Base-by-base conservation (phyloP, 1,140 invertebrate species). In the Melanaphis sacchari region DNA sequence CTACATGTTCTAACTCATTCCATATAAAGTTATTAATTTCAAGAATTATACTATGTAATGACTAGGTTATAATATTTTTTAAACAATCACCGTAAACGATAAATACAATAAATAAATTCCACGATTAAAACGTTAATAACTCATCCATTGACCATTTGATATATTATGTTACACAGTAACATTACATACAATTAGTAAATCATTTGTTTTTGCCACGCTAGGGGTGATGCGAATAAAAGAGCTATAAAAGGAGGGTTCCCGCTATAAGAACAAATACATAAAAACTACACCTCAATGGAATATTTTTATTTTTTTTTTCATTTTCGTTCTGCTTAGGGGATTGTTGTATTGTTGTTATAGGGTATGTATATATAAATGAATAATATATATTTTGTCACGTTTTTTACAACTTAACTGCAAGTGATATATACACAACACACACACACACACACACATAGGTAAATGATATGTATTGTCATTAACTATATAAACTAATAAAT, bases 171-270 rank as follows among this genome's bases (percentile, higher is more conserved):
- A 36, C n/a, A 26, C 8, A 52, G 22, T 22, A 54, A 26, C 46
- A 49, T 89, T 89, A 89, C 87, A 54, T 54, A 89, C n/a, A 89
- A 89, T 89, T 89, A 89, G n/a, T 49, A 54, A 54, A 89, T 54
- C 46, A 49, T 89, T 89, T 89, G 87, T 89, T 89, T 89, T 54
- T 52, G 46, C 87, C 87, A 38, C 36, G 87, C n/a, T 46, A 38
- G 46, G 87, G 46, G 87, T 54, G 22, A 89, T 46, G 87, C 6
- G 87, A 89, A 89, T 89, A 89, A 54, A 89, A 89, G n/a, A 54
- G 87, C 87, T 89, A 89, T 89, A 89, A 89, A 89, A 89, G 43
- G 38, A 89, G 87, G 87, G 87, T 54, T 15, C 43, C 11, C 22
- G 46, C 36, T 38, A 36, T 26, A 89, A 18, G 9, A 52, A 49